phyloP scores from a whole-genome alignment of 2,113 vertebrate species.

The Indicator indicator region DNA sequence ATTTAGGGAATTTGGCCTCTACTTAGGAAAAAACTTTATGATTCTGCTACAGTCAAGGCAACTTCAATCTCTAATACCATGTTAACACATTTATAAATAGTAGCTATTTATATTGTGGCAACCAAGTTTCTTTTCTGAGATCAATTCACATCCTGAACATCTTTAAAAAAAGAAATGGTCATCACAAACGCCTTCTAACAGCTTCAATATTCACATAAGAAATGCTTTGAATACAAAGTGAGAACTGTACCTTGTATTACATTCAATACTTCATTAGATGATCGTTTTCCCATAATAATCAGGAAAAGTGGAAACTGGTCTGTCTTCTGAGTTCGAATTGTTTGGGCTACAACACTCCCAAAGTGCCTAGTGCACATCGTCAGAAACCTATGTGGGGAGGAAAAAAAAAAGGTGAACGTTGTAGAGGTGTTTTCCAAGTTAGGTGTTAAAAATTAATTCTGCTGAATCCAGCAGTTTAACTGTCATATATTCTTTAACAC shows the following conservation, averaged over 20 bases:
- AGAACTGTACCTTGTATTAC: conserved; percentile 93
- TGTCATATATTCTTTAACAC: background rate
- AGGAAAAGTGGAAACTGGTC: conserved; percentile 98
- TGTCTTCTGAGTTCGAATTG: conserved; percentile 96
- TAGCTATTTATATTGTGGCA: background rate
- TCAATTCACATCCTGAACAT: background rate
- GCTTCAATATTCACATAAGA: background rate
- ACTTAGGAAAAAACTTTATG: background rate
- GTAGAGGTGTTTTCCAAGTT: background rate
- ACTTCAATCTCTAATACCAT: background rate
- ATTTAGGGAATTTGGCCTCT: background rate
- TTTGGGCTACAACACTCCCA: conserved; percentile 95
- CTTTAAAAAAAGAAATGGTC: background rate
- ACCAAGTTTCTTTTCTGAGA: background rate
- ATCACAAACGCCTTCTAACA: background rate
- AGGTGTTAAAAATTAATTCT: background rate
- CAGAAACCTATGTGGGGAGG: conserved; percentile 84
- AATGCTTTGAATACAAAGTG: background rate
- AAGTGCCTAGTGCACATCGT: conserved; percentile 98
- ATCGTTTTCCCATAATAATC: conserved; percentile 98
- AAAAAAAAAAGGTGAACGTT: background rate
- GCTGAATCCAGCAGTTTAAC: background rate
- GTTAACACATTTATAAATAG: background rate
- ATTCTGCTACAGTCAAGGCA: background rate
- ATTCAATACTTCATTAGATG: conserved; percentile 99